phyloP scores from a whole-genome alignment of 1,140 invertebrate species.

The Drosophila pruinosa region DNA sequence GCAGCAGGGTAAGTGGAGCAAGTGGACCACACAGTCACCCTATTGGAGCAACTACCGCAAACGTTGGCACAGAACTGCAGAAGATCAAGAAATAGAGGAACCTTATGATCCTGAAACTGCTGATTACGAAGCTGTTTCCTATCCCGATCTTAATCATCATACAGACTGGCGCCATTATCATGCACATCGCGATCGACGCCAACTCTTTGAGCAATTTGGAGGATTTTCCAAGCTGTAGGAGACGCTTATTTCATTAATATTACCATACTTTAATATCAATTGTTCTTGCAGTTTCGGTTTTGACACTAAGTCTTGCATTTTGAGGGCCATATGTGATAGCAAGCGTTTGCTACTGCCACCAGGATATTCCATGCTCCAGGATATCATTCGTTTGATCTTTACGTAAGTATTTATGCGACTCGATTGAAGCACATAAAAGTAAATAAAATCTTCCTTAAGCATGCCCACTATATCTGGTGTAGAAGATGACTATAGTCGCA shows the following conservation, averaged over 20 bases:
- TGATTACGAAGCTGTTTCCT: slow-evolving; percentile 21
- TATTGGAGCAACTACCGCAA: slow-evolving; percentile 26
- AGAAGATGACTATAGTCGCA: slow-evolving; percentile 69
- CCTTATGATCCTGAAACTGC: slow-evolving; percentile 51
- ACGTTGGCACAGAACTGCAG: slow-evolving; percentile 30
- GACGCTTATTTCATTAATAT: background rate
- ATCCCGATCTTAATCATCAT: slow-evolving; percentile 45
- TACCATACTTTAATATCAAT: background rate
- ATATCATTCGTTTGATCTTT: slow-evolving; percentile 68
- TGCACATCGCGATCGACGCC: slow-evolving; percentile 65
- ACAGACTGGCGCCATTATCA: slow-evolving; percentile 54
- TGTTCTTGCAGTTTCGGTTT: slow-evolving; percentile 54
- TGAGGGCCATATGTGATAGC: slow-evolving; percentile 73
- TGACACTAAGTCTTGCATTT: slow-evolving; percentile 63
- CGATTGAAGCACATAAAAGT: no score
- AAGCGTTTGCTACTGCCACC: slow-evolving; percentile 64
- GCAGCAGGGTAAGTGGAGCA: slow-evolving; percentile 51
- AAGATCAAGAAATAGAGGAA: slow-evolving; percentile 7
- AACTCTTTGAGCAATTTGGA: slow-evolving; percentile 65
- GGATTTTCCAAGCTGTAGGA: slow-evolving; percentile 68
- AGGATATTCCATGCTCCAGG: slow-evolving; percentile 76
- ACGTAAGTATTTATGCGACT: slow-evolving; percentile 45
- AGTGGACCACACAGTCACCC: slow-evolving; percentile 55
- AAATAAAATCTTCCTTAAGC: slow-evolving; percentile 8
- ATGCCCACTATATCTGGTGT: slow-evolving; percentile 67